Conservation (phyloP, 2,797 vertebrate species). For the Falco rusticolus region DNA sequence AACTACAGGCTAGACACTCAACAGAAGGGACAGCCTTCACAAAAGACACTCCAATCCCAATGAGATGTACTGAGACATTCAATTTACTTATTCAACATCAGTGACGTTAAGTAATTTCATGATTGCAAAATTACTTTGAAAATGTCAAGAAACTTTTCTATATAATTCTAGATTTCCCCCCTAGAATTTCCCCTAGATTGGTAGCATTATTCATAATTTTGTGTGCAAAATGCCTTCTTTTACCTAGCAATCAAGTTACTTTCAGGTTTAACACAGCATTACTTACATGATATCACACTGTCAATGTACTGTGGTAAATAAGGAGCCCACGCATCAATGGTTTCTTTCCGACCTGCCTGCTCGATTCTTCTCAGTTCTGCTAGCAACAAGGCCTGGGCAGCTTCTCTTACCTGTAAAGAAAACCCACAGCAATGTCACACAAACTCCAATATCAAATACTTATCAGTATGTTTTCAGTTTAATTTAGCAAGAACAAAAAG, state of each 20-base stretch:
- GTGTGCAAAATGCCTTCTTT: not conserved
- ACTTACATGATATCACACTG: constrained; percentile 91
- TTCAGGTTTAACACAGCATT: not conserved
- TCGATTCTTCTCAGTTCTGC: constrained; percentile 92
- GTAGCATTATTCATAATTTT: not conserved
- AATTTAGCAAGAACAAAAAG: not conserved
- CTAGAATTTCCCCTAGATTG: not conserved
- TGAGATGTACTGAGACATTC: fast-evolving
- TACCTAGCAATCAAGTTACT: not conserved
- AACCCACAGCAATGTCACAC: not conserved
- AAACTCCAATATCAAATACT: not conserved
- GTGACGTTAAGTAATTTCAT: not conserved
- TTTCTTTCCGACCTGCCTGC: constrained; percentile 91
- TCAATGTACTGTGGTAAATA: constrained; percentile 95
- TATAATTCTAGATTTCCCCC: not conserved
- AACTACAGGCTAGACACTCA: not conserved
- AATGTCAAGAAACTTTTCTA: not conserved
- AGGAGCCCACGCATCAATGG: constrained; percentile 93
- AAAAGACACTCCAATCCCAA: fast-evolving
- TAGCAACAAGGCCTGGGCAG: constrained; percentile 91
- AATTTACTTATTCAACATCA: too few species aligned
- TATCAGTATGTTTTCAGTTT: not conserved
- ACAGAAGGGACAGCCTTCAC: not conserved
- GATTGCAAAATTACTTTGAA: not conserved
- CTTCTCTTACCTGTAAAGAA: constrained; percentile 87